Conservation (phyloP, 2,797 vertebrate genomes). For the Anabacerthia variegaticeps region DNA sequence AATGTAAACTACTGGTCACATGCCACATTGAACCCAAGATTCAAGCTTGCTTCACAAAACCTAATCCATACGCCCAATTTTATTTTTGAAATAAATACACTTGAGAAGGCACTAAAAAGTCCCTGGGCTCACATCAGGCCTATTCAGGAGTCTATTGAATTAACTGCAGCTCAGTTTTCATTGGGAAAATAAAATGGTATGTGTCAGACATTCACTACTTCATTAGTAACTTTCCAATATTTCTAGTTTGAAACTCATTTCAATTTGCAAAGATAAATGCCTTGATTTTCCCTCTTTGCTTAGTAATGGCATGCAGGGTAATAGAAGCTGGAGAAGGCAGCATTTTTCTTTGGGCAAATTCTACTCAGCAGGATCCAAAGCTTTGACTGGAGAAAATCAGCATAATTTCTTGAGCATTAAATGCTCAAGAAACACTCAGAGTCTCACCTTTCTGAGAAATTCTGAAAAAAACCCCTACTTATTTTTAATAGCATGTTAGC, state of each 20-base stretch:
- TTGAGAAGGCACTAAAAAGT: neutral
- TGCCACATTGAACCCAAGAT: neutral
- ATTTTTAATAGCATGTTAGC: neutral
- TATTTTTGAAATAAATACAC: neutral
- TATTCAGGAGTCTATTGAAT: neutral
- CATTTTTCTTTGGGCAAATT: constrained; percentile 34
- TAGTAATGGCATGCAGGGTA: constrained; percentile 3
- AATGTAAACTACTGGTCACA: neutral
- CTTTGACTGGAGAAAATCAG: constrained; percentile 40
- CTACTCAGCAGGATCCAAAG: constrained; percentile 30
- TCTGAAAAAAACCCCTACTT: neutral
- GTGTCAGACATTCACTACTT: neutral
- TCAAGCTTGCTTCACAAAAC: neutral
- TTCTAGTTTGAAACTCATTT: neutral
- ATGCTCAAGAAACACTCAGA: neutral
- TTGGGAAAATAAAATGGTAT: neutral
- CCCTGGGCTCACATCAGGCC: neutral
- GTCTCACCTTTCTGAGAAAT: constrained; percentile 6
- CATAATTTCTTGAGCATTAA: neutral
- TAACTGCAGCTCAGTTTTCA: constrained; percentile 4
- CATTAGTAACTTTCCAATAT: neutral
- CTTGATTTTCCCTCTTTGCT: constrained; percentile 17
- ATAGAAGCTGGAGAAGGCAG: neutral
- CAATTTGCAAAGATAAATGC: constrained; percentile 40
- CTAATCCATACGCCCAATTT: neutral